phyloP scores from a whole-genome alignment of 2,113 vertebrate genomes.

The Dendrocopos noguchii region DNA sequence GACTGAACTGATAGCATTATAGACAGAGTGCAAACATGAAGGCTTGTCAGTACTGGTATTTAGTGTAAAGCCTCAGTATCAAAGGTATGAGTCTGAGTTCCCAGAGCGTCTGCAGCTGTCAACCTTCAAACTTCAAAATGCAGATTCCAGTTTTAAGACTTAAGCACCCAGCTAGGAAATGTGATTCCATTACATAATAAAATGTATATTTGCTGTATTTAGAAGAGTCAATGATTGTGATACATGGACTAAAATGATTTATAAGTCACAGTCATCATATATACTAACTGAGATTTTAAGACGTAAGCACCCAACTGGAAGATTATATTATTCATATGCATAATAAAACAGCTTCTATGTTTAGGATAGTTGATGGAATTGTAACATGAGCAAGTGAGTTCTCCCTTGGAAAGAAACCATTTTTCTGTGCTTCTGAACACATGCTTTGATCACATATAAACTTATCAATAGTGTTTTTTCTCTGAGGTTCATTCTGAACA shows the following conservation, averaged over 20 bases:
- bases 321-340: not conserved
- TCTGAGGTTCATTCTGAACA: not conserved
- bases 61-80: slow-evolving; percentile 39
- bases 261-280: not conserved
- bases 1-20: not conserved
- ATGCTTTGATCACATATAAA: slow-evolving; percentile 4
- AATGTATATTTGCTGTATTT: slow-evolving; percentile 37
- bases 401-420: not conserved
- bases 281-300: not conserved
- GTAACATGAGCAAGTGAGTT: not conserved
- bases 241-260: not conserved
- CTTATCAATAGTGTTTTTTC: not conserved
- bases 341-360: not conserved
- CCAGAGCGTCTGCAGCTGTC: slow-evolving; percentile 51
- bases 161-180: slow-evolving; percentile 29
- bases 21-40: not conserved
- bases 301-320: slow-evolving; percentile 15
- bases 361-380: not conserved
- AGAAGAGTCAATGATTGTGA: not conserved
- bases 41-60: slow-evolving; percentile 24
- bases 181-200: slow-evolving; percentile 45
- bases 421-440: not conserved
- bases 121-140: slow-evolving; percentile 22
- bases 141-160: slow-evolving; percentile 40
- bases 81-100: slow-evolving; percentile 2